Evolutionary conservation across 2,888 invertebrate genomes (phyloP).

Genomic region (Drosophila mulleri): DNA sequence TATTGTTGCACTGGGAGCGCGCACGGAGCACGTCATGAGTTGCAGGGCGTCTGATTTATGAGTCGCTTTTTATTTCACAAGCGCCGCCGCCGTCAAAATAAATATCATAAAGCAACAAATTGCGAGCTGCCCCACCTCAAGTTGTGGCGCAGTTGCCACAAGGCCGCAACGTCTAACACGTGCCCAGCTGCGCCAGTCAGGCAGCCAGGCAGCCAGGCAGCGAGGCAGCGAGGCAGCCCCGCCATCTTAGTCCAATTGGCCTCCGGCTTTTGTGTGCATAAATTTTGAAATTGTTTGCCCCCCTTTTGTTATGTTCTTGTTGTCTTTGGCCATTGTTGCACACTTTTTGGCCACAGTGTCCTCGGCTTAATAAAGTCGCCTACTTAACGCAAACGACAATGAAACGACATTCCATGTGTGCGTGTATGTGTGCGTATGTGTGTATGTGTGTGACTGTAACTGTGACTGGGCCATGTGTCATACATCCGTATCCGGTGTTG

Average conservation of each 20-base stretch:
- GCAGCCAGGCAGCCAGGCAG: slow-evolving; percentile 17
- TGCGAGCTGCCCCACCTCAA: slow-evolving; percentile 34
- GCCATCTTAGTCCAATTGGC: slow-evolving; percentile 20
- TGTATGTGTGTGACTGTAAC: neutral
- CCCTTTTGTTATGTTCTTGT: neutral
- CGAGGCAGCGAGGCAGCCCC: neutral
- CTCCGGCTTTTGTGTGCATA: slow-evolving; percentile 49
- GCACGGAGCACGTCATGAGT: slow-evolving; percentile 32
- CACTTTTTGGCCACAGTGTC: slow-evolving; percentile 59
- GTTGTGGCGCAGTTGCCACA: slow-evolving; percentile 58
- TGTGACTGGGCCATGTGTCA: slow-evolving; percentile 64
- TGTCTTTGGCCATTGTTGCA: slow-evolving; percentile 38
- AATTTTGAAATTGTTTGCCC: slow-evolving; percentile 55
- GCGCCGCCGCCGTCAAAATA: slow-evolving; percentile 58
- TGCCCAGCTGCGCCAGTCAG: slow-evolving; percentile 49
- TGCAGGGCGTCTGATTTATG: slow-evolving; percentile 72
- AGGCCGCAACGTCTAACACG: slow-evolving; percentile 57
- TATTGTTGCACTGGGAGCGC: slow-evolving; percentile 34
- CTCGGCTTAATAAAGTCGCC: slow-evolving; percentile 75
- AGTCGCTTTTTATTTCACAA: slow-evolving; percentile 52
- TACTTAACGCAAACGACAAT: slow-evolving; percentile 76
- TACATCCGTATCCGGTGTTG: slow-evolving; percentile 68
- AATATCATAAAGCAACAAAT: slow-evolving; percentile 80
- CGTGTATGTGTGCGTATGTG: neutral
- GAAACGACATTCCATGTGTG: slow-evolving; percentile 34